These are phyloP conservation scores for Julus scanicus DNA, from an alignment of 2,888 invertebrate species.

Conservation along the genomic window DNA sequence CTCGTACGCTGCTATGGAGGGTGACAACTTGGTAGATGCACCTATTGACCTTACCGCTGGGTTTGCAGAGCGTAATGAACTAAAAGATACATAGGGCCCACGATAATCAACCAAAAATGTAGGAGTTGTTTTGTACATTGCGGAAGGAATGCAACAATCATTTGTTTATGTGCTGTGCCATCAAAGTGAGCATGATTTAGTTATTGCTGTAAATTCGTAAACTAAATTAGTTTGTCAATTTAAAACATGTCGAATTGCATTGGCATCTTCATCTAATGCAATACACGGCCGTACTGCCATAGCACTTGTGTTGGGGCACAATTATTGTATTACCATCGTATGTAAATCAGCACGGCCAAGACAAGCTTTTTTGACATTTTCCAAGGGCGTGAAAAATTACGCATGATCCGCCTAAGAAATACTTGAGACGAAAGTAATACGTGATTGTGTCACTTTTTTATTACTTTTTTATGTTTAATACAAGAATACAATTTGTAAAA, in stretches of 20 bases:
- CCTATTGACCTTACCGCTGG: constrained; percentile 75
- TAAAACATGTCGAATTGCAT: constrained; percentile 50
- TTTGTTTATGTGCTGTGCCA: constrained; percentile 73
- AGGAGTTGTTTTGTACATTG: constrained; percentile 69
- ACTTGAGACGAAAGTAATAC: constrained; percentile 73
- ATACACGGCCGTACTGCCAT: constrained; percentile 70
- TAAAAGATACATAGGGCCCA: constrained; percentile 65
- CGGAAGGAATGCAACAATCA: constrained; percentile 70
- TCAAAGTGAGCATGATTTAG: constrained; percentile 66
- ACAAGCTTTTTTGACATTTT: constrained; percentile 64
- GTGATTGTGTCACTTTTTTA: constrained; percentile 58
- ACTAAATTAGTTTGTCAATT: neutral
- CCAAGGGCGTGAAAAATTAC: constrained; percentile 67
- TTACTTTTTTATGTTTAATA: too few relatives aligned
- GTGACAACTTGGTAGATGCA: constrained; percentile 73
- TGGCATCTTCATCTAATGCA: constrained; percentile 68
- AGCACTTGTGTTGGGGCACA: constrained; percentile 73
- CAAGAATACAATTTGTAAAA: too few relatives aligned
- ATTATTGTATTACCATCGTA: constrained; percentile 73
- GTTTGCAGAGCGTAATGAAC: constrained; percentile 70
- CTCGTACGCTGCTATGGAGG: constrained; percentile 67
- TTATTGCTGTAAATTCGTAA: neutral
- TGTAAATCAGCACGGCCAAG: constrained; percentile 64
- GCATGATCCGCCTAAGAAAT: constrained; percentile 72
- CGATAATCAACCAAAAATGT: constrained; percentile 66